Conservation (phyloP, 2,888 invertebrate genomes). For the Eurytoma adleriae region DNA sequence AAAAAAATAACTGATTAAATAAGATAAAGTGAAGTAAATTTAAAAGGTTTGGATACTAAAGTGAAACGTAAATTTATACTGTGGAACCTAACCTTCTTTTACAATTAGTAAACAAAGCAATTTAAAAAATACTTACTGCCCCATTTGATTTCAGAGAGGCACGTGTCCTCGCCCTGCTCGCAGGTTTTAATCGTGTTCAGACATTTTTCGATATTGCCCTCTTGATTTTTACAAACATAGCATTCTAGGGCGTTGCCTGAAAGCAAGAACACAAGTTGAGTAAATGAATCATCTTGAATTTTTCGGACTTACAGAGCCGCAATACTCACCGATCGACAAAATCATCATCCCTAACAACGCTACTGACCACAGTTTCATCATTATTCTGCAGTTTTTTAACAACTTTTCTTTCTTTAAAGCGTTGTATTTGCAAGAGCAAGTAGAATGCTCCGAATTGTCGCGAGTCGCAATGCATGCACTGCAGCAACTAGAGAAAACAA, state of each 20-base stretch:
- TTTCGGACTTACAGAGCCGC: background rate
- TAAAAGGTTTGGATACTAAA: background rate
- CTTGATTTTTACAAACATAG: slow-evolving; percentile 95
- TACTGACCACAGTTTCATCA: slow-evolving; percentile 36
- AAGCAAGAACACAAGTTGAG: slow-evolving; percentile 53
- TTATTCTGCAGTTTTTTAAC: background rate
- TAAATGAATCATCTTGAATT: background rate
- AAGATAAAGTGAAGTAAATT: too few species aligned
- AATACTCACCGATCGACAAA: slow-evolving; percentile 32
- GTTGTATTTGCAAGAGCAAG: slow-evolving; percentile 10
- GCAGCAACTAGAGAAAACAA: too few species aligned
- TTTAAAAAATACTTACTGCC: slow-evolving; percentile 81
- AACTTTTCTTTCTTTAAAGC: background rate
- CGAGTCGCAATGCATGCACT: background rate
- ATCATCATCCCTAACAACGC: slow-evolving; percentile 13
- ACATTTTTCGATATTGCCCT: slow-evolving; percentile 94
- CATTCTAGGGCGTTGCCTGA: slow-evolving; percentile 88
- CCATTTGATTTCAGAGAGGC: slow-evolving; percentile 94
- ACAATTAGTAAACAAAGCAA: slow-evolving; percentile 1
- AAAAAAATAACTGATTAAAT: background rate
- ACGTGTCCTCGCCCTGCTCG: slow-evolving; percentile 90
- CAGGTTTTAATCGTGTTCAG: slow-evolving; percentile 94
- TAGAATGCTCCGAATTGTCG: slow-evolving; percentile 15
- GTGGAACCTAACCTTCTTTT: slow-evolving; percentile 46
- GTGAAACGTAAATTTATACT: background rate